Evolutionary conservation across 1,140 invertebrate genomes (phyloP).

Genomic region (Drosophila cardini): DNA sequence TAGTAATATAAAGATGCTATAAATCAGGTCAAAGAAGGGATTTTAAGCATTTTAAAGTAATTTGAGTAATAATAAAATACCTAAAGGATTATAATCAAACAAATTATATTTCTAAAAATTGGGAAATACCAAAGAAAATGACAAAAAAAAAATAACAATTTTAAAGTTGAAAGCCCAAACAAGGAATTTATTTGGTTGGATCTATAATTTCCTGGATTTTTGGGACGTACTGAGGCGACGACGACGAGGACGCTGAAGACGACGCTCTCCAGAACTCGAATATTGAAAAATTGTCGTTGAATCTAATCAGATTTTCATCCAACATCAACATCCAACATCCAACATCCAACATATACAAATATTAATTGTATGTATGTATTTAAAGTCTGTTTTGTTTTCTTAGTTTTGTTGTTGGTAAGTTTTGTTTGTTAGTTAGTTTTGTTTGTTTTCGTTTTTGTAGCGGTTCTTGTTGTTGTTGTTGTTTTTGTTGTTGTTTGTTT

Average conservation of each 20-base stretch:
- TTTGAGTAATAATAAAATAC: no score
- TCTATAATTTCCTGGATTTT: conserved; percentile 22
- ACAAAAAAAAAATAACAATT: neutral
- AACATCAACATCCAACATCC: neutral
- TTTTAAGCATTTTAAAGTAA: no score
- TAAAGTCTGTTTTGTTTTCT: conserved; percentile 18
- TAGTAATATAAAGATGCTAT: no score
- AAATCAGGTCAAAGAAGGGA: no score
- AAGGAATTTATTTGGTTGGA: conserved; percentile 5
- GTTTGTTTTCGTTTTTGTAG: conserved; percentile 33
- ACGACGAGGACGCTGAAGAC: conserved; percentile 14
- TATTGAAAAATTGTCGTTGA: conserved; percentile 7
- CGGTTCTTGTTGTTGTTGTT: conserved; percentile 40
- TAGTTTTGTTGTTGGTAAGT: conserved; percentile 13
- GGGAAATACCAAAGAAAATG: conserved; percentile 23
- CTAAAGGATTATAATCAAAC: no score
- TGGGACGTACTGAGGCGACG: conserved; percentile 52
- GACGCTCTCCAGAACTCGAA: conserved; percentile 16
- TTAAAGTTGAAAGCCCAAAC: neutral
- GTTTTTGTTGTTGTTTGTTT: conserved; percentile 27
- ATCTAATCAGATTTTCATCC: neutral
- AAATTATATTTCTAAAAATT: no score
- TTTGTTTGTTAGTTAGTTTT: conserved; percentile 1
- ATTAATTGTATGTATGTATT: conserved; percentile 8
- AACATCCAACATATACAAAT: neutral